phyloP scores from a whole-genome alignment of 2,113 vertebrate genomes.

The Trinectes maculatus region DNA sequence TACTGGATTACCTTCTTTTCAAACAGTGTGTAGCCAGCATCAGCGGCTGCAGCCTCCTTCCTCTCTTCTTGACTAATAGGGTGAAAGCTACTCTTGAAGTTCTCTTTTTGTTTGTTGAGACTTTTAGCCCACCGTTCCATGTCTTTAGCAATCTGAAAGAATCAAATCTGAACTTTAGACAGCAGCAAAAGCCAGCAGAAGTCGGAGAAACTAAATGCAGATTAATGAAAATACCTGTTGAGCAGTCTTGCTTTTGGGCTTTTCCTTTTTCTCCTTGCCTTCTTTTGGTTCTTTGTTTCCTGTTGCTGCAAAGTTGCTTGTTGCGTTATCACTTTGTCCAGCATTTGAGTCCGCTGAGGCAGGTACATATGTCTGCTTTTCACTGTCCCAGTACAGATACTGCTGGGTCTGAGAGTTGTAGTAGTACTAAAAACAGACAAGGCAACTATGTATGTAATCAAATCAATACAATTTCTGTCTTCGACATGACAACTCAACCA shows the following conservation, averaged over 20 bases:
- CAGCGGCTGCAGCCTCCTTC: slow-evolving; percentile 94
- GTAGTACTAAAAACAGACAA: slow-evolving; percentile 87
- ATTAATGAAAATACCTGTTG: slow-evolving; percentile 86
- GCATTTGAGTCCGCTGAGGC: slow-evolving; percentile 69
- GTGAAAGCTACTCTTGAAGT: slow-evolving; percentile 96
- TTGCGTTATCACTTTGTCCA: slow-evolving; percentile 30
- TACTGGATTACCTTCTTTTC: slow-evolving; percentile 91
- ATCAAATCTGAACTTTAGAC: slow-evolving; percentile 4
- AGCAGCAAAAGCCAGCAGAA: not conserved
- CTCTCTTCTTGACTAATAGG: slow-evolving; percentile 93
- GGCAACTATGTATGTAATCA: not conserved
- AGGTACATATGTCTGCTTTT: slow-evolving; percentile 93
- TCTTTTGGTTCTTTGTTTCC: slow-evolving; percentile 76
- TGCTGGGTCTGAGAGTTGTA: slow-evolving; percentile 98
- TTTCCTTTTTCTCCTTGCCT: slow-evolving; percentile 95
- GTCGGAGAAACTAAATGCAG: not conserved
- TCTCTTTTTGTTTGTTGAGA: slow-evolving; percentile 98
- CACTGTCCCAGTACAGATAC: slow-evolving; percentile 97
- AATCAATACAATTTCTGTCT: not conserved
- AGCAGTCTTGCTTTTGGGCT: slow-evolving; percentile 98
- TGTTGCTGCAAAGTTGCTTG: slow-evolving; percentile 15
- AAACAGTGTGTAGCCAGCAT: slow-evolving; percentile 95
- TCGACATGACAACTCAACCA: not conserved
- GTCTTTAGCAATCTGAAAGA: slow-evolving; percentile 94
- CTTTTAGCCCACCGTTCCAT: slow-evolving; percentile 99